phyloP scores from a whole-genome alignment of 1,140 invertebrate genomes.

The Penaeus vannamei region DNA sequence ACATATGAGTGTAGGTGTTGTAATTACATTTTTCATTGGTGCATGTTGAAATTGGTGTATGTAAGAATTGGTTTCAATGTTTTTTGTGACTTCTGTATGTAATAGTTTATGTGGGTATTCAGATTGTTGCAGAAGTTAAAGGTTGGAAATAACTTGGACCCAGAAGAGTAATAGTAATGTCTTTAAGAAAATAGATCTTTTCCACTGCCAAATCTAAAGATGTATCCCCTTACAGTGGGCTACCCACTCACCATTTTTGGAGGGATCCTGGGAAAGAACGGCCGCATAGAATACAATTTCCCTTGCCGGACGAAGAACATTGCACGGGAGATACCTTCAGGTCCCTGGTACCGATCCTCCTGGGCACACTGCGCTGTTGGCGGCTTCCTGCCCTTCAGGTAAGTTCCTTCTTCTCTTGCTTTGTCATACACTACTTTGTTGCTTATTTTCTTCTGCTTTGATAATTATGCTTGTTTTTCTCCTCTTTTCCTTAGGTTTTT shows the following conservation, averaged over 20 bases:
- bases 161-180: no score
- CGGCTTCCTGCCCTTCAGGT: conserved; percentile 76
- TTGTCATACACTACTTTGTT: background rate
- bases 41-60: no score
- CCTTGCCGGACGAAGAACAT: conserved; percentile 76
- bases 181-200: no score
- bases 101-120: no score
- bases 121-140: no score
- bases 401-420: conserved; percentile 8
- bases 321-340: conserved; percentile 74
- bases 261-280: conserved; percentile 75
- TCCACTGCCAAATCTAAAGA: no score
- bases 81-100: no score
- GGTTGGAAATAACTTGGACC: no score
- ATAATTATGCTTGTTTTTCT: background rate
- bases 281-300: conserved; percentile 73
- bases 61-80: no score
- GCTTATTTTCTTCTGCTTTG: background rate
- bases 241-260: conserved; percentile 75
- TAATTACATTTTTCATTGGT: background rate
- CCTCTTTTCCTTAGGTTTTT: background rate
- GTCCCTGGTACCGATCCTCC: conserved; percentile 74
- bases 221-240: conserved; percentile 72
- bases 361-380: conserved; percentile 74
- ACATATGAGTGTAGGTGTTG: background rate